Evolutionary conservation across 1,140 invertebrate genomes (phyloP).

Genomic region (Andrena cerasifolii): DNA sequence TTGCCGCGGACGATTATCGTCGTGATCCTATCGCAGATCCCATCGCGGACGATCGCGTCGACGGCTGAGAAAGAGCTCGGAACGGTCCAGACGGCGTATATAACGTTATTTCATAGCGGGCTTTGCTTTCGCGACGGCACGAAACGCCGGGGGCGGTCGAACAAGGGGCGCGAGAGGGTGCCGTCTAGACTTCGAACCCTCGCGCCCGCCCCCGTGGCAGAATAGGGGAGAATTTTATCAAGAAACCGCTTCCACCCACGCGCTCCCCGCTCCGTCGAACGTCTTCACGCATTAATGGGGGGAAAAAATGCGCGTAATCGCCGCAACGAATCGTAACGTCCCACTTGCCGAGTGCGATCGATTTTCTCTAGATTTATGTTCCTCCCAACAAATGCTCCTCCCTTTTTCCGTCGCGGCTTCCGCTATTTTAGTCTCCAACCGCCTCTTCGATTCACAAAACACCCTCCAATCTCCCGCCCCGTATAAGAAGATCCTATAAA

Average conservation of each 20-base stretch:
- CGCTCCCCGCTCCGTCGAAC: not conserved
- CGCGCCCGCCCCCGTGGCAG: slow-evolving; percentile 19
- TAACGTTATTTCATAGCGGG: slow-evolving; percentile 57
- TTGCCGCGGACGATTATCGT: not conserved
- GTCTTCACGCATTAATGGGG: slow-evolving; percentile 50
- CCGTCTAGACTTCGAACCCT: slow-evolving; percentile 62
- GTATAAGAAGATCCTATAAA: too few relatives aligned
- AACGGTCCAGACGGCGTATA: slow-evolving; percentile 53
- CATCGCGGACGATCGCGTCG: slow-evolving; percentile 49
- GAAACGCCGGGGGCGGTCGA: slow-evolving; percentile 26
- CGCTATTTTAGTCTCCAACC: not conserved
- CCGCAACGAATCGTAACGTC: slow-evolving; percentile 33
- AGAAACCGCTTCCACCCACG: slow-evolving; percentile 26
- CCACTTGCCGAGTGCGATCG: not conserved
- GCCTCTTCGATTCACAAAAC: not conserved
- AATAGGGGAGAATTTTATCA: slow-evolving; percentile 49
- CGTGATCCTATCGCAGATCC: slow-evolving; percentile 16
- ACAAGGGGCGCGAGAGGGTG: slow-evolving; percentile 18
- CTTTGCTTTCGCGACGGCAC: slow-evolving; percentile 43
- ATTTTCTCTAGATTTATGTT: slow-evolving; percentile 46
- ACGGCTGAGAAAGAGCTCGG: slow-evolving; percentile 51
- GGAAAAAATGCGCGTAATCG: slow-evolving; percentile 49
- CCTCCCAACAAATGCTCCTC: not conserved
- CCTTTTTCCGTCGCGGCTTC: not conserved
- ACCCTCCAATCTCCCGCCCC: too few relatives aligned